A percentile compares a stretch with the other conserved stretches of the same genome.
These are phyloP conservation scores for Nezara viridula DNA, from an alignment of 2,888 invertebrate genomes.

Conservation along the genomic window DNA sequence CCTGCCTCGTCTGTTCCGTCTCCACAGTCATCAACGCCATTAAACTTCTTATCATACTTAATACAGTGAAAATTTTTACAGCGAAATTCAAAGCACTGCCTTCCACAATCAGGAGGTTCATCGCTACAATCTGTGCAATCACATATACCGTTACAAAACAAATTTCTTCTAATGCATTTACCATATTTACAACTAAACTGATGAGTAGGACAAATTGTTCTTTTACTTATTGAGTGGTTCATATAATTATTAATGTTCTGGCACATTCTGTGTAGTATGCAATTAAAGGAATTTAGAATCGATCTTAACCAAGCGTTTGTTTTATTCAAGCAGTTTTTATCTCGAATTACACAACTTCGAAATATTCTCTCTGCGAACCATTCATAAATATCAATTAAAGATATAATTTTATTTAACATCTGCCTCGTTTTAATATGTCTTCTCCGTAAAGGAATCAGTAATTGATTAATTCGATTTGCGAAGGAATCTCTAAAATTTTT, in stretches of 20 bases:
- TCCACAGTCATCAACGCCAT: conserved; percentile 42
- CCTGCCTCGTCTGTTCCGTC: conserved; percentile 19
- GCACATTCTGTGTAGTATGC: too few species aligned
- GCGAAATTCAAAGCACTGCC: background rate
- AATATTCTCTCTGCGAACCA: too few species aligned
- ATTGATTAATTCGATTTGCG: too few species aligned
- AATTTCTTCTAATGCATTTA: background rate
- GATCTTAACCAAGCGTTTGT: too few species aligned
- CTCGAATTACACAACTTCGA: too few species aligned
- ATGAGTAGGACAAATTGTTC: background rate
- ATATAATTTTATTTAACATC: too few species aligned
- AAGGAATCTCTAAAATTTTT: too few species aligned
- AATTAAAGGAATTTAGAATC: too few species aligned
- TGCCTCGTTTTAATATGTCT: too few species aligned
- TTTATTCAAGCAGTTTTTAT: background rate
- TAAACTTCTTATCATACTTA: background rate
- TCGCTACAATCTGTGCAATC: background rate
- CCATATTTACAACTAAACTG: background rate
- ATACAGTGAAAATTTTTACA: conserved; percentile 29
- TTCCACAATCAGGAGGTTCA: background rate
- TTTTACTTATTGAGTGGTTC: too few species aligned
- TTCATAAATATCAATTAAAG: too few species aligned
- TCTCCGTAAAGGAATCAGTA: too few species aligned
- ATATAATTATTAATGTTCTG: background rate
- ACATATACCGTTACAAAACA: background rate